Base-by-base conservation (phyloP, 2,888 invertebrate genomes). In the Plemyria rubiginata region DNA sequence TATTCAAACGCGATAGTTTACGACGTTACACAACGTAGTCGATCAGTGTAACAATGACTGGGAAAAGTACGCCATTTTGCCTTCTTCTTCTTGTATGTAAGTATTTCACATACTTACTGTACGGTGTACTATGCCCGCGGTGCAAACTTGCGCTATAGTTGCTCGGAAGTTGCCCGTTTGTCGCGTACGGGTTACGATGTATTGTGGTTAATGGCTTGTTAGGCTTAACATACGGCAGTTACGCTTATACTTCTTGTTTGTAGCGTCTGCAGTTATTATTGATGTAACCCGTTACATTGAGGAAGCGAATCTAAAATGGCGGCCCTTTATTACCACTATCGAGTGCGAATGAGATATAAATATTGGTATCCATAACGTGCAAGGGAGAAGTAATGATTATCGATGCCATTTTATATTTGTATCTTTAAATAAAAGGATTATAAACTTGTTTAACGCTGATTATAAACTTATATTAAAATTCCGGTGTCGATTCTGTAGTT, bases 111-210 rank as follows among this genome's bases (percentile, higher is more conserved):
- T 45, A 45, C 43, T 12, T 16, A 51, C 11, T 22, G 0, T 28
- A 11, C 8, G 7, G 0, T 52, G 4, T 56, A 60, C 64, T 45
- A 45, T 53, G 55, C 13, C 49, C 36, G 55, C 29, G 53, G 55
- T 38, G 32, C 7, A 29, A 68, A 62, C 56, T 68, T 48, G 54
- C 28, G 41, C 28, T 32, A 32, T 50, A 53, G 70, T 65, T 60
- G 58, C 43, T 54, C 46, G 68, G 71, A 75, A 77, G 74, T 79
- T 77, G 71, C 62, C 68, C 70, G 72, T 76, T 76, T 72, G 70
- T 72, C 62, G 68, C 57, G 22, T 15, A 13, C 45, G 9, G 16
- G 16, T 16, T 9, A 45, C 45, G 63, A 65, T 66, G 67, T 60
- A 62, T 71, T 70, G 70, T 50, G 70, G 74, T 52, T 74, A 76